Evolutionary conservation across 2,113 vertebrate genomes (phyloP).

Genomic region (Hiodon alosoides): DNA sequence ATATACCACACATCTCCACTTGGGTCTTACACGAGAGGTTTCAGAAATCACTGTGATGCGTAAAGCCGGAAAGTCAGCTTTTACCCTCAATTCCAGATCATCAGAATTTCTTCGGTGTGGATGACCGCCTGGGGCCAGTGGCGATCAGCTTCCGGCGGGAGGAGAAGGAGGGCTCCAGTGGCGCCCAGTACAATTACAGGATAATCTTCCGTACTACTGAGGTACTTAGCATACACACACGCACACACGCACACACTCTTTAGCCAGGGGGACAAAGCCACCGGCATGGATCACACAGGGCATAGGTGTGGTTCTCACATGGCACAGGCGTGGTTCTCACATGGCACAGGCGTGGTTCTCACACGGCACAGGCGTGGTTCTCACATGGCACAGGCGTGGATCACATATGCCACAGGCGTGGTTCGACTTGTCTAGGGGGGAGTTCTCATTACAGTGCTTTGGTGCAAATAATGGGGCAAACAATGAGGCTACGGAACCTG

Average conservation of each 20-base stretch:
- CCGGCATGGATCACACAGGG: background rate
- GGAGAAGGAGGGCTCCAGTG: constrained; percentile 75
- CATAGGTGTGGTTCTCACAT: no score
- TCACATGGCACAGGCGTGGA: no score
- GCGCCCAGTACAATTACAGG: constrained; percentile 79
- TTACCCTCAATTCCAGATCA: constrained; percentile 61
- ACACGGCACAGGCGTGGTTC: no score
- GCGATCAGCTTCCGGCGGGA: constrained; percentile 83
- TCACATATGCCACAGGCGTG: no score
- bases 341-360: background rate
- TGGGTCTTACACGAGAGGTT: background rate
- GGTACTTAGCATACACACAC: constrained; percentile 51
- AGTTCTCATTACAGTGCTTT: no score
- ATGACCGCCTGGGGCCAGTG: constrained; percentile 78
- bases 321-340: no score
- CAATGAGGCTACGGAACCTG: background rate
- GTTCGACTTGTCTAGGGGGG: no score
- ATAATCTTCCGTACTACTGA: constrained; percentile 85
- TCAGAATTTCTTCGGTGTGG: constrained; percentile 86
- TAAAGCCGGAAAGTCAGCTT: background rate
- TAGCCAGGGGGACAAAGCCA: background rate
- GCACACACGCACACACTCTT: background rate
- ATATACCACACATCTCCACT: background rate
- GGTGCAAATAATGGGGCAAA: background rate
- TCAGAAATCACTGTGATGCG: background rate